Percentiles rank a stretch among this genome's conserved stretches.
Evolutionary conservation across 2,888 invertebrate genomes (phyloP).

Genomic region (Oscheius onirici): DNA sequence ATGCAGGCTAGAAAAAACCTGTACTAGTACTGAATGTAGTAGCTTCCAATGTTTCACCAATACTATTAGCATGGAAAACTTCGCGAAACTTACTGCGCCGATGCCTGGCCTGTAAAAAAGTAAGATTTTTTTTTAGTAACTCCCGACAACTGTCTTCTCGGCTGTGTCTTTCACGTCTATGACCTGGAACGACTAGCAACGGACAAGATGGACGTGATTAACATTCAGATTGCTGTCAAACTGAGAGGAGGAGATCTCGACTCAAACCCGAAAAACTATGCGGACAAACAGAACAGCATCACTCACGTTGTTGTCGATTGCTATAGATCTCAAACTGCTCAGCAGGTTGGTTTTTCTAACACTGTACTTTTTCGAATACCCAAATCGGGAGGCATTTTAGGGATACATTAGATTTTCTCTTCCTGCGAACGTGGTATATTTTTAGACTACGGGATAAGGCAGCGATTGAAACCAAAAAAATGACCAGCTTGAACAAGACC

Average conservation of each 20-base stretch:
- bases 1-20: too few relatives aligned
- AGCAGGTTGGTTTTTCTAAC: background rate
- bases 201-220: constrained; percentile 41
- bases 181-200: constrained; percentile 44
- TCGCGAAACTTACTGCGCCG: too few relatives aligned
- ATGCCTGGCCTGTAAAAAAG: too few relatives aligned
- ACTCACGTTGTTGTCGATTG: constrained; percentile 29
- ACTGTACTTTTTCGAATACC: too few relatives aligned
- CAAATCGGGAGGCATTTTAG: too few relatives aligned
- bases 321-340: background rate
- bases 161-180: constrained; percentile 44
- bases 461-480: too few relatives aligned
- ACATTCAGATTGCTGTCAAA: constrained; percentile 36
- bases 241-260: constrained; percentile 54
- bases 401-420: too few relatives aligned
- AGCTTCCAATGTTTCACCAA: too few relatives aligned
- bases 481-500: too few relatives aligned
- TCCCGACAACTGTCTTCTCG: constrained; percentile 48
- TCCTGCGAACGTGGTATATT: too few relatives aligned
- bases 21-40: too few relatives aligned
- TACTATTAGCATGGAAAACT: too few relatives aligned
- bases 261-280: constrained; percentile 35
- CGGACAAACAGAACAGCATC: constrained; percentile 18
- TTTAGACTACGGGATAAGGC: background rate
- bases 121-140: constrained; percentile 20